phyloP scores from a whole-genome alignment of 2,113 vertebrate species.

The Halichoerus grypus region DNA sequence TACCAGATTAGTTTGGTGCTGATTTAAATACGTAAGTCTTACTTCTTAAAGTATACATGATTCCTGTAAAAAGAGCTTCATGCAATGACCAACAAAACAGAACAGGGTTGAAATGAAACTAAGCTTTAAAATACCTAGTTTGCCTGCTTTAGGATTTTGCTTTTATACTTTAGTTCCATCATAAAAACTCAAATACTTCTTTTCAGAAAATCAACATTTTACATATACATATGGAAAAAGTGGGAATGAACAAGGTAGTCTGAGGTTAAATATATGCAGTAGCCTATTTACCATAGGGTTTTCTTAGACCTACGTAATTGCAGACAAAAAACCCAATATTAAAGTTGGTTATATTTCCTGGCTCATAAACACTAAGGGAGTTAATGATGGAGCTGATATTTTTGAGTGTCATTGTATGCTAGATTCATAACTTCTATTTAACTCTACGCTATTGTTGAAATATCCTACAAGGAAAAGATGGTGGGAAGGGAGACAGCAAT shows the following conservation, averaged over 20 bases:
- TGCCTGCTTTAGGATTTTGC: background rate
- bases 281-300: background rate
- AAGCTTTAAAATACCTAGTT: background rate
- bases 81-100: background rate
- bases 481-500: background rate
- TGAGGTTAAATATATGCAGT: background rate
- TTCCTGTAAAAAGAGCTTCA: background rate
- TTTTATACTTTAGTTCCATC: background rate
- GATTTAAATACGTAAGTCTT: background rate
- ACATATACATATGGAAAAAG: background rate
- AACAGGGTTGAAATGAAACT: background rate
- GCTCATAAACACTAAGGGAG: background rate
- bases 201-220: background rate
- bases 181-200: background rate
- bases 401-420: background rate
- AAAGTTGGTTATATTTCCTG: background rate
- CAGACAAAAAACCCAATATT: background rate
- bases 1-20: background rate
- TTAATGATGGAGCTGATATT: background rate
- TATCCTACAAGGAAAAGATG: background rate
- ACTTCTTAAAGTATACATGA: background rate
- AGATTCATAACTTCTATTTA: background rate
- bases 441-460: background rate
- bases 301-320: background rate
- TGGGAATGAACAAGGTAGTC: background rate